Evolutionary conservation across 1,140 invertebrate species (phyloP).

Genomic region (Ostrea denselamellosa): DNA sequence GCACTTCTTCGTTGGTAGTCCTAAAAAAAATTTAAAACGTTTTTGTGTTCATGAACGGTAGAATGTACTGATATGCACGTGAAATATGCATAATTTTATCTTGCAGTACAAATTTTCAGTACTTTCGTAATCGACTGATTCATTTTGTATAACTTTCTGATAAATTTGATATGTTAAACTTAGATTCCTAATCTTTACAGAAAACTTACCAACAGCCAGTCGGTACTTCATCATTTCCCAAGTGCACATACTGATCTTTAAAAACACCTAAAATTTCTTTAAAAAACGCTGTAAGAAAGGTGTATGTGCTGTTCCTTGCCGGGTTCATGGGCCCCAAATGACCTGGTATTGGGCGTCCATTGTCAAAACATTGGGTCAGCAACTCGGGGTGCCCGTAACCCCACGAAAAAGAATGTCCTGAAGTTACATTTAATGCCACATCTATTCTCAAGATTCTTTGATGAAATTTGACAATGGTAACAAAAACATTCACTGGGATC

Average conservation of each 20-base stretch:
- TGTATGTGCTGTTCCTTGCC: conserved; percentile 66
- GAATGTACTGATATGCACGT: background rate
- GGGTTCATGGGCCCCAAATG: conserved; percentile 69
- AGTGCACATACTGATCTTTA: conserved; percentile 73
- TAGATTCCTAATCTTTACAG: no score
- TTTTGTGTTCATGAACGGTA: no score
- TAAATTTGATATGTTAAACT: no score
- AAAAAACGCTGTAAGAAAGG: conserved; percentile 70
- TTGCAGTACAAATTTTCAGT: no score
- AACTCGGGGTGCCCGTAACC: conserved; percentile 84
- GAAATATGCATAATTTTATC: background rate
- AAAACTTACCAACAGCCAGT: conserved; percentile 88
- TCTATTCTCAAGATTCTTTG: background rate
- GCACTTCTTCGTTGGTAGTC: background rate
- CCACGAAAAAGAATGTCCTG: conserved; percentile 91
- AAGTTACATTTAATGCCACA: conserved; percentile 51
- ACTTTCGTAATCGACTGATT: background rate
- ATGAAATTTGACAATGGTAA: no score
- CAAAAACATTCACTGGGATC: no score
- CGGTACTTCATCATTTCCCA: conserved; percentile 93
- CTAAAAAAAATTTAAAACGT: background rate
- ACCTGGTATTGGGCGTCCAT: conserved; percentile 47
- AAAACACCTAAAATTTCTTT: conserved; percentile 72
- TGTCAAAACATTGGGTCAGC: conserved; percentile 84
- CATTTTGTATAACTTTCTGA: background rate